Evolutionary conservation across 1,140 invertebrate species (phyloP).

Genomic region (Drosophila busckii): DNA sequence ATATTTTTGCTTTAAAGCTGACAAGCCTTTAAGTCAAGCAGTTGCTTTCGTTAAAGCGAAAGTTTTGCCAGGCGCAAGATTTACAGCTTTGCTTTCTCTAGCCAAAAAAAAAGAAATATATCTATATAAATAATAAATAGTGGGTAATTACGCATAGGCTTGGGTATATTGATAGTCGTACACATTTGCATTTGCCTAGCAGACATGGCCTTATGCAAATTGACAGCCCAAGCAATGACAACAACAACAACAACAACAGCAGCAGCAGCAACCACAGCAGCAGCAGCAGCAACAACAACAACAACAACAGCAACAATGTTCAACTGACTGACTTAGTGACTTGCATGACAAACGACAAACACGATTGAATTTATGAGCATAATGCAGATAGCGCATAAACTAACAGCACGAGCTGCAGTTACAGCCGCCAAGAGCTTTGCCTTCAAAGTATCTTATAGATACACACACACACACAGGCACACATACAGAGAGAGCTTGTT

Average conservation of each 20-base stretch:
- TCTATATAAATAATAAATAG: too few species aligned
- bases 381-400: conserved; percentile 72
- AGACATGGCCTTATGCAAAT: conserved; percentile 47
- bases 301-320: conserved; percentile 22
- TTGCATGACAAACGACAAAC: conserved; percentile 58
- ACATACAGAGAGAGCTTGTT: conserved; percentile 19
- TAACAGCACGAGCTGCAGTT: conserved; percentile 16
- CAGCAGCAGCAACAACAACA: conserved; percentile 18
- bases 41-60: too few species aligned
- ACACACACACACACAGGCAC: conserved; percentile 1
- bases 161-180: conserved; percentile 17
- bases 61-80: too few species aligned
- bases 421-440: conserved; percentile 1
- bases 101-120: too few species aligned
- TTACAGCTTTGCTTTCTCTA: too few species aligned
- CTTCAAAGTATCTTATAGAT: background rate
- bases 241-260: conserved; percentile 18
- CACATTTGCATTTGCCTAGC: conserved; percentile 2
- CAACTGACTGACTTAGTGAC: conserved; percentile 41
- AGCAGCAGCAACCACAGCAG: conserved; percentile 12
- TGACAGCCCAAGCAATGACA: conserved; percentile 11
- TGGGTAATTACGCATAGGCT: background rate
- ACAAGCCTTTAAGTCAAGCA: too few species aligned
- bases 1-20: too few species aligned
- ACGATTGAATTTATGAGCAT: conserved; percentile 61